A percentile compares a stretch with the other conserved stretches of the same genome.
These are phyloP conservation scores for Trichomycterus rosablanca DNA, from an alignment of 2,113 vertebrate genomes.

Conservation along the genomic window DNA sequence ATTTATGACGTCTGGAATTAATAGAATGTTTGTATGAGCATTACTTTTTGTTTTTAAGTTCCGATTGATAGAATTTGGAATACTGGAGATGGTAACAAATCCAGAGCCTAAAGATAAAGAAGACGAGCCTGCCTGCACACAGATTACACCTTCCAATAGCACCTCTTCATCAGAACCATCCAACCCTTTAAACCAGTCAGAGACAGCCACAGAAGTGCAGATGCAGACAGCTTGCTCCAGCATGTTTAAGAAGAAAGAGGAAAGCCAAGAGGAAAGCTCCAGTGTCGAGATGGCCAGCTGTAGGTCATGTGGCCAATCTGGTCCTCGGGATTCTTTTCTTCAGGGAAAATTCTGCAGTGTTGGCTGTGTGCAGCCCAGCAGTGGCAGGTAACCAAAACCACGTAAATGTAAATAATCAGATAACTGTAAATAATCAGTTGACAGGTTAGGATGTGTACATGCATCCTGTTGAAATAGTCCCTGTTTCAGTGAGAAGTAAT, in stretches of 20 bases:
- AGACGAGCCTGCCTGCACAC: conserved; percentile 35
- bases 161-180: conserved; percentile 59
- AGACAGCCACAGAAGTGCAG: conserved; percentile 11
- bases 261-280: conserved; percentile 43
- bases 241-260: neutral
- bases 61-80: conserved; percentile 93
- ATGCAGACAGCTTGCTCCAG: neutral
- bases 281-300: conserved; percentile 57
- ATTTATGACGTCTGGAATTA: too few species aligned
- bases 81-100: conserved; percentile 92
- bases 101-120: conserved; percentile 70
- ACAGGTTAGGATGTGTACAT: too few species aligned
- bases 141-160: conserved; percentile 18
- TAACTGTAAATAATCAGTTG: too few species aligned
- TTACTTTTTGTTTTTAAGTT: conserved; percentile 68
- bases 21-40: too few species aligned
- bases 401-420: too few species aligned
- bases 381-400: conserved; percentile 62
- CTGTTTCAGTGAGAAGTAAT: too few species aligned
- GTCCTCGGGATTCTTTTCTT: conserved; percentile 63
- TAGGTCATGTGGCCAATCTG: conserved; percentile 57
- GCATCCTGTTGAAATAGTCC: too few species aligned
- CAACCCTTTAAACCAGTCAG: conserved; percentile 17
- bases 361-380: conserved; percentile 68
- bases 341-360: conserved; percentile 72